These are phyloP conservation scores for Baryphthengus martii DNA, from an alignment of 2,113 vertebrate genomes.

Conservation along the genomic window DNA sequence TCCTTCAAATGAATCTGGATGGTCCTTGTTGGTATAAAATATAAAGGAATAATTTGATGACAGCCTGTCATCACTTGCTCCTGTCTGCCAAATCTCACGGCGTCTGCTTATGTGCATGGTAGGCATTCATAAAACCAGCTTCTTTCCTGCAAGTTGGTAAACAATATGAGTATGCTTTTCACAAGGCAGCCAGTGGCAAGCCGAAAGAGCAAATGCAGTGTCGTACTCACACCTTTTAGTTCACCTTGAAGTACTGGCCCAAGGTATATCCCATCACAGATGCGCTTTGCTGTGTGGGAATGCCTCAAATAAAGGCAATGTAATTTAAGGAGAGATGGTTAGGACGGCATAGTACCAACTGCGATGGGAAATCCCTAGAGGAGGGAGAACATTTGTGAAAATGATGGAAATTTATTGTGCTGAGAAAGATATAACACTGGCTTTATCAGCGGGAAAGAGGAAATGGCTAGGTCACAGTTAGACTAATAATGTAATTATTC, in stretches of 20 bases:
- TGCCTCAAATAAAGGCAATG: neutral
- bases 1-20: neutral
- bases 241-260: neutral
- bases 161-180: neutral
- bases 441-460: neutral
- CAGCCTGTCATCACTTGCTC: neutral
- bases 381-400: neutral
- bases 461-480: neutral
- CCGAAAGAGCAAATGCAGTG: neutral
- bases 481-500: neutral
- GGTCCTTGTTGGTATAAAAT: neutral
- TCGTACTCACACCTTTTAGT: neutral
- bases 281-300: neutral
- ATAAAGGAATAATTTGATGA: constrained; percentile 12
- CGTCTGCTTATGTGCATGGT: neutral
- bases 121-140: neutral
- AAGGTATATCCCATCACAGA: neutral
- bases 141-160: neutral
- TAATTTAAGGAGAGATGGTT: neutral
- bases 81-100: neutral
- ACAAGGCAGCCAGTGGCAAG: neutral
- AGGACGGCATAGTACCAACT: neutral
- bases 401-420: neutral
- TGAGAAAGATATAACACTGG: neutral
- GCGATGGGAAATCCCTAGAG: neutral